Percentiles rank a stretch among this genome's conserved stretches.
Conservation (phyloP, 2,113 vertebrate genomes). For the Oenanthe melanoleuca region DNA sequence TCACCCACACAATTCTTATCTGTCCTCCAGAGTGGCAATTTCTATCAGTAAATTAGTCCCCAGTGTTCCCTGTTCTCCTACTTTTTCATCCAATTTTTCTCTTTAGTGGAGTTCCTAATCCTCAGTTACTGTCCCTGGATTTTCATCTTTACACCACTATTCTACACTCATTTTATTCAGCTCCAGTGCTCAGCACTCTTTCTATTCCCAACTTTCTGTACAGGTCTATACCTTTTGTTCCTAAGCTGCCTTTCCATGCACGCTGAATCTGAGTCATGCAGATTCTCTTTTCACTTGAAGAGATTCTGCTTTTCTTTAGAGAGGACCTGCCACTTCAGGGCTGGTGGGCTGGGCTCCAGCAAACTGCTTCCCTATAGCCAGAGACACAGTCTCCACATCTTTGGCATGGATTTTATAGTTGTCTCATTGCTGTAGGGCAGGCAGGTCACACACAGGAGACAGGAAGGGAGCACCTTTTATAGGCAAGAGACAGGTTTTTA, state of each 20-base stretch:
- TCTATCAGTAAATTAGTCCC: background rate
- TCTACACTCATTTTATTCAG: background rate
- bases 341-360: background rate
- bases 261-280: accelerated
- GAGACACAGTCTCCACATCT: background rate
- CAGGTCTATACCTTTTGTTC: background rate
- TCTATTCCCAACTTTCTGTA: background rate
- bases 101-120: background rate
- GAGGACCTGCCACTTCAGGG: background rate
- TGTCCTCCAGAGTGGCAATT: background rate
- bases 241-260: background rate
- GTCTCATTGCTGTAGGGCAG: background rate
- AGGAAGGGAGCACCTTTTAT: background rate
- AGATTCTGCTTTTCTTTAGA: background rate
- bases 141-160: background rate
- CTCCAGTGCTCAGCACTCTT: background rate
- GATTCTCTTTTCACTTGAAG: background rate
- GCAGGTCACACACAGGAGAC: background rate
- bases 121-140: background rate
- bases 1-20: background rate
- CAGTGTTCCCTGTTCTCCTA: background rate
- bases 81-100: background rate
- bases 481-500: background rate
- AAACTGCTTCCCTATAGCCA: background rate
- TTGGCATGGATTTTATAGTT: background rate